phyloP scores from a whole-genome alignment of 2,888 invertebrate genomes.

The Macropis europaea region DNA sequence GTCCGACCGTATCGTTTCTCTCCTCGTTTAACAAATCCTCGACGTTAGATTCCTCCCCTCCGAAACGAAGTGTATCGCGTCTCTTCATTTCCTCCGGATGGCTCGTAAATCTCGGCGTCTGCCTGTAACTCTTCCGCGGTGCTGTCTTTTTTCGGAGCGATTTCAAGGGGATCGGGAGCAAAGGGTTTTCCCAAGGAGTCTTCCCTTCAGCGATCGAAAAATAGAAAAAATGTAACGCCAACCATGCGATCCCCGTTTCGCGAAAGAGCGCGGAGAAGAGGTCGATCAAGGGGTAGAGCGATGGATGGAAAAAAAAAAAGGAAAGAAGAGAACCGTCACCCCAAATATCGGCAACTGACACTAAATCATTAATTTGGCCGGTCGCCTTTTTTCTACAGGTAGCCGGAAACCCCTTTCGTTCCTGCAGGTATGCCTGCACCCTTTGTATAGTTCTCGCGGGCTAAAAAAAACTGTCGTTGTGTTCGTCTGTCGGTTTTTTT shows the following conservation, averaged over 20 bases:
- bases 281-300: slow-evolving; percentile 21
- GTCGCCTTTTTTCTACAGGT: slow-evolving; percentile 71
- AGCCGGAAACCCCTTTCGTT: slow-evolving; percentile 71
- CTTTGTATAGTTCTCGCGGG: slow-evolving; percentile 62
- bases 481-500: slow-evolving; percentile 45
- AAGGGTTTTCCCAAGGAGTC: slow-evolving; percentile 51
- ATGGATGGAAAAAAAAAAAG: slow-evolving; percentile 1
- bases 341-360: slow-evolving; percentile 75
- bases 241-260: slow-evolving; percentile 45
- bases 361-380: slow-evolving; percentile 79
- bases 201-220: slow-evolving; percentile 6
- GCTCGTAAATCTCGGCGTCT: slow-evolving; percentile 57
- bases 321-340: slow-evolving; percentile 52
- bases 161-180: slow-evolving; percentile 23
- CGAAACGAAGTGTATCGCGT: slow-evolving; percentile 33
- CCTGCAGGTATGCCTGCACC: slow-evolving; percentile 71
- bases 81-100: slow-evolving; percentile 55
- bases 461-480: slow-evolving; percentile 44
- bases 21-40: slow-evolving; percentile 47
- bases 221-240: slow-evolving; percentile 40
- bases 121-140: slow-evolving; percentile 49
- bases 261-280: slow-evolving; percentile 37
- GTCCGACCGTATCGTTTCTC: slow-evolving; percentile 38
- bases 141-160: background rate
- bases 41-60: slow-evolving; percentile 9